Evolutionary conservation across 2,888 invertebrate species (phyloP), one percentile per base, ranked within the genome.

Genomic region (Mantis religiosa): DNA sequence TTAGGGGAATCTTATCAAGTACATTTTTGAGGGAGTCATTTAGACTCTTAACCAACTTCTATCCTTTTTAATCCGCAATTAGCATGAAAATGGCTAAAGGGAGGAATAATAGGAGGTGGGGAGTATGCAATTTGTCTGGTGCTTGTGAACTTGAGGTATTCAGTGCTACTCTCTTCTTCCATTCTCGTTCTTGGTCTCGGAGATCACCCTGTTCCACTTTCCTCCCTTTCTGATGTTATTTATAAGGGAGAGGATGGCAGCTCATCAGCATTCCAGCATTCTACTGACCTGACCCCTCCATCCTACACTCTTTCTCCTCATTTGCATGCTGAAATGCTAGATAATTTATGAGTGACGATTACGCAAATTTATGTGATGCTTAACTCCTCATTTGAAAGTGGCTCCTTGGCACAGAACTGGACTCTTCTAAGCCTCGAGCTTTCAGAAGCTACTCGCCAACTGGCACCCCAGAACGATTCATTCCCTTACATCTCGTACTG

Each of bases 311-410:
- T 30, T 30, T 28, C 83, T 28, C 84, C 28, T 84, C 34, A 84
- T 84, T 84, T 84, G 84, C 84, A 84, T 84, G 28, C 84, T 84
- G 84, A 84, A 84, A 84, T 84, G 84, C 84, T 84, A 84, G 84
- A 84, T 84, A 84, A 84, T 84, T 84, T 84, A 84, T 84, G 84
- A 34, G 84, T 28, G 84, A 84, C 84, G 84, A 84, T 84, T 84
- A 84, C 84, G 84, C 30, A 84, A 84, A 84, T 34, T 84, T 84
- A 84, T 84, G 84, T 84, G 84, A 84, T 34, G 84, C 30, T 84
- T 84, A 84, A 84, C 84, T 84, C 84, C 84, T 84, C 83, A 84
- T 84, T 41, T 84, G 84, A 34, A 84, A 84, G 84, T 84, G 84
- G 84, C 84, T 84, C 25, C 30, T 34, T 34, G 20, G 3, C 54